Percentiles rank a stretch among this genome's conserved stretches.
Evolutionary conservation across 2,113 vertebrate species (phyloP).

Genomic region (Chaetops frenatus): DNA sequence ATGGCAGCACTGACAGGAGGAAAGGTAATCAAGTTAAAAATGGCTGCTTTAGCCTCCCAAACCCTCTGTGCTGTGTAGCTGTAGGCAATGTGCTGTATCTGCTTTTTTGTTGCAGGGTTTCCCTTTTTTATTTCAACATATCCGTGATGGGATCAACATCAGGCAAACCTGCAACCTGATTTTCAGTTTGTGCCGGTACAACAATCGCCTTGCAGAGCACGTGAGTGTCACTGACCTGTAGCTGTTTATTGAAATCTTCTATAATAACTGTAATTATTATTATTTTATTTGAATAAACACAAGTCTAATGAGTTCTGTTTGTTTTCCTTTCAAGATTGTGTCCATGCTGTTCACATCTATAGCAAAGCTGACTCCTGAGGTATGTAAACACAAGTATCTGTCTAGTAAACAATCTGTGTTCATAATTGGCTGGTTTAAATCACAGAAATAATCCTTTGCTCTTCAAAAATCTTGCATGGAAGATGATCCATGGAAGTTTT

Average conservation of each 20-base stretch:
- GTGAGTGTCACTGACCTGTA: slow-evolving; percentile 67
- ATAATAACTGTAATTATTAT: neutral
- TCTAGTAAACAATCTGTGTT: neutral
- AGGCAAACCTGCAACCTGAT: slow-evolving; percentile 98
- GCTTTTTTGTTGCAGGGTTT: slow-evolving; percentile 79
- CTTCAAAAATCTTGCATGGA: neutral
- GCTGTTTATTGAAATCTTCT: neutral
- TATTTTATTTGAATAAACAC: neutral
- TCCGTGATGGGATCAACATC: slow-evolving; percentile 98
- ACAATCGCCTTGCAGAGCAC: slow-evolving; percentile 96
- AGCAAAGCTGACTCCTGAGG: slow-evolving; percentile 97
- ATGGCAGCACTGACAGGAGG: slow-evolving; percentile 98
- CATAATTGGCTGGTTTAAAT: neutral
- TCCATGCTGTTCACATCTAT: slow-evolving; percentile 99
- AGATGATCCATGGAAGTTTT: neutral
- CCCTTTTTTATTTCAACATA: slow-evolving; percentile 99
- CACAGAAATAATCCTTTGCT: neutral
- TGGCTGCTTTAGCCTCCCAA: neutral
- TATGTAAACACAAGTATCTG: slow-evolving; percentile 57
- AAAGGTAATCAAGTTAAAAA: slow-evolving; percentile 74
- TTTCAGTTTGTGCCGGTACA: slow-evolving; percentile 98
- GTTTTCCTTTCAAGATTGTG: slow-evolving; percentile 83
- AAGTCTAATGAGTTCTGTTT: slow-evolving; percentile 37
- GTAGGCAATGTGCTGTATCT: neutral
- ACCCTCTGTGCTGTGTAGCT: neutral